Conservation (phyloP, 2,113 vertebrate genomes). For the Urocolius indicus region DNA sequence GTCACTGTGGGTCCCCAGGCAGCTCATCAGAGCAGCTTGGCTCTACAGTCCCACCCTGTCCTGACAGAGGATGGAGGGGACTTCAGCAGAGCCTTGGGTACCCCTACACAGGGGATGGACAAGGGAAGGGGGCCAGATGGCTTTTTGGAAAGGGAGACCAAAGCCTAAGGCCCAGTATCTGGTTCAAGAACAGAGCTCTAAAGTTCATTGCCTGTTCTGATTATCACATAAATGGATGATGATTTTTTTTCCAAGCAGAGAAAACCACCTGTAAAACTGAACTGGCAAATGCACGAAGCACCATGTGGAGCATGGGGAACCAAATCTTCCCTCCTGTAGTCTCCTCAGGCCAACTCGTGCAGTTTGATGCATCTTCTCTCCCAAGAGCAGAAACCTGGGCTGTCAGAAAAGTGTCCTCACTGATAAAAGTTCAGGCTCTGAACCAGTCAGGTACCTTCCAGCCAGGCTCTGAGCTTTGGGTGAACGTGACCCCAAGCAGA, state of each 20-base stretch:
- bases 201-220: neutral
- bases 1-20: accelerated
- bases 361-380: neutral
- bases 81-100: neutral
- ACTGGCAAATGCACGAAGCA: neutral
- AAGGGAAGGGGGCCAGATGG: neutral
- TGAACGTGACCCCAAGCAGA: neutral
- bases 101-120: neutral
- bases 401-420: neutral
- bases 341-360: neutral
- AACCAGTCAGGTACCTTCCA: accelerated
- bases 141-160: neutral
- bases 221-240: neutral
- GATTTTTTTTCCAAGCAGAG: neutral
- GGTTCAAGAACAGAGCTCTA: neutral
- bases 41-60: neutral
- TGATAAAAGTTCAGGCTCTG: neutral
- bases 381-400: neutral
- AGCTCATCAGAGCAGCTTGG: neutral
- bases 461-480: neutral
- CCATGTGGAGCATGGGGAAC: too few relatives aligned
- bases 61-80: neutral
- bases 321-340: neutral
- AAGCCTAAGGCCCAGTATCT: neutral
- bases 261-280: neutral